Percentiles rank a stretch among this genome's conserved stretches.
Conservation (phyloP, 2,797 vertebrate species). For the Notolabrus celidotus region DNA sequence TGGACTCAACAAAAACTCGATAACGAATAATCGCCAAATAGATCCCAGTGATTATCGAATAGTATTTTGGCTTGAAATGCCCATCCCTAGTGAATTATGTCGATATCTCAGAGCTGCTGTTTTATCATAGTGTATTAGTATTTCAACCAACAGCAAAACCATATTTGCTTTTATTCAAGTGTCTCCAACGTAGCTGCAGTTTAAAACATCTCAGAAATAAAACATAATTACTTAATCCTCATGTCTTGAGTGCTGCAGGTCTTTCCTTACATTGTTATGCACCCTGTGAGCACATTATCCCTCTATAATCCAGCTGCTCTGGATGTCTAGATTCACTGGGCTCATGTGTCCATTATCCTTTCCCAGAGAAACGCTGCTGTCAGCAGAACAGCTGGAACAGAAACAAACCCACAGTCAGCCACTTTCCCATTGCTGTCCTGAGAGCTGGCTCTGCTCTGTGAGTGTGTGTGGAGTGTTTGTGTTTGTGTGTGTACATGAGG, state of each 20-base stretch:
- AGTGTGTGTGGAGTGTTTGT: not conserved
- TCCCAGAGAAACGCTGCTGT: constrained; percentile 64
- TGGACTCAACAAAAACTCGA: too few species aligned
- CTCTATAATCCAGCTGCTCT: constrained; percentile 41
- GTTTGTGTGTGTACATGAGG: not conserved
- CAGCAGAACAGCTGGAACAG: constrained; percentile 59
- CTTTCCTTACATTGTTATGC: not conserved
- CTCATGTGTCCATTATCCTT: constrained; percentile 61
- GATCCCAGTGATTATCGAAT: too few species aligned
- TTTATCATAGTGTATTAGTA: too few species aligned
- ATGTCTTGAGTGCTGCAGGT: not conserved
- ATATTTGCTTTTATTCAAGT: too few species aligned
- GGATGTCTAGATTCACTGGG: constrained; percentile 39
- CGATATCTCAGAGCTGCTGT: too few species aligned
- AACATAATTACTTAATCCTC: not conserved
- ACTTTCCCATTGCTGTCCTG: constrained; percentile 48
- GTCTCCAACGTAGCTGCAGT: too few species aligned
- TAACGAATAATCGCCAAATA: too few species aligned
- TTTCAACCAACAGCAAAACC: too few species aligned
- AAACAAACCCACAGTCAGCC: constrained; percentile 58
- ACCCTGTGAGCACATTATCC: not conserved
- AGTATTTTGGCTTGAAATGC: too few species aligned
- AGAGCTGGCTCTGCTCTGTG: not conserved
- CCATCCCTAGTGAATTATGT: too few species aligned
- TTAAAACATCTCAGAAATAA: not conserved